phyloP scores from a whole-genome alignment of 92 coral and sea anemone genomes.

The Epizoanthus illoricatus region DNA sequence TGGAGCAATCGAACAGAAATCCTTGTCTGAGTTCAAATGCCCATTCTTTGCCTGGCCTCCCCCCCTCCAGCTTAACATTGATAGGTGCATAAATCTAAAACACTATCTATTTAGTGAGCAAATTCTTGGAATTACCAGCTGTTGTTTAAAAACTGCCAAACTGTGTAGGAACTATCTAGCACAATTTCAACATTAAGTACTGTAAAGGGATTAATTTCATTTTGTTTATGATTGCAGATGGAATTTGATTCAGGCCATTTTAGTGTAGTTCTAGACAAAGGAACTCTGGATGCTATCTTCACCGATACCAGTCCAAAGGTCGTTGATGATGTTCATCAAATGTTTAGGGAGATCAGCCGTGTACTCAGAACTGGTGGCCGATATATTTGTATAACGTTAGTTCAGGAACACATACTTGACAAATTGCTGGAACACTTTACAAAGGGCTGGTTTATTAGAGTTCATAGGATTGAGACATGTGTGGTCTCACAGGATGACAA shows the following conservation, averaged over 20 bases:
- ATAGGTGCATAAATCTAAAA: too few relatives aligned
- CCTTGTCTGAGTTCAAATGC: too few relatives aligned
- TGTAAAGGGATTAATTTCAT: too few relatives aligned
- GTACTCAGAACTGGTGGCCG: slow-evolving; percentile 84
- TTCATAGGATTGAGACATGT: slow-evolving; percentile 55
- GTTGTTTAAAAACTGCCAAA: too few relatives aligned
- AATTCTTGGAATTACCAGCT: too few relatives aligned
- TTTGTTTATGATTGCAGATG: slow-evolving; percentile 47
- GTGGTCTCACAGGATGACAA: background rate
- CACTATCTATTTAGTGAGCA: too few relatives aligned
- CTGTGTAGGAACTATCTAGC: too few relatives aligned
- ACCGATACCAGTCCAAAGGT: slow-evolving; percentile 46
- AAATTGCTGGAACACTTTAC: slow-evolving; percentile 71
- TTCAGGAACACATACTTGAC: slow-evolving; percentile 75
- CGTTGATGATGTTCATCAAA: slow-evolving; percentile 51
- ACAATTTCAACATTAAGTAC: too few relatives aligned
- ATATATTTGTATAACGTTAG: slow-evolving; percentile 78
- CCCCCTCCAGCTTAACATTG: too few relatives aligned
- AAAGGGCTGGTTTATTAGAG: slow-evolving; percentile 87
- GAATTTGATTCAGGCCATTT: slow-evolving; percentile 62
- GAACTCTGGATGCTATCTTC: slow-evolving; percentile 76
- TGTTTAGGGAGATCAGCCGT: slow-evolving; percentile 65
- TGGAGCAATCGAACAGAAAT: too few relatives aligned
- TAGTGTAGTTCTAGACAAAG: slow-evolving; percentile 81
- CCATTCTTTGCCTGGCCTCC: too few relatives aligned